Conservation (phyloP, 2,797 vertebrate species). For the Pangasius larnaudii region DNA sequence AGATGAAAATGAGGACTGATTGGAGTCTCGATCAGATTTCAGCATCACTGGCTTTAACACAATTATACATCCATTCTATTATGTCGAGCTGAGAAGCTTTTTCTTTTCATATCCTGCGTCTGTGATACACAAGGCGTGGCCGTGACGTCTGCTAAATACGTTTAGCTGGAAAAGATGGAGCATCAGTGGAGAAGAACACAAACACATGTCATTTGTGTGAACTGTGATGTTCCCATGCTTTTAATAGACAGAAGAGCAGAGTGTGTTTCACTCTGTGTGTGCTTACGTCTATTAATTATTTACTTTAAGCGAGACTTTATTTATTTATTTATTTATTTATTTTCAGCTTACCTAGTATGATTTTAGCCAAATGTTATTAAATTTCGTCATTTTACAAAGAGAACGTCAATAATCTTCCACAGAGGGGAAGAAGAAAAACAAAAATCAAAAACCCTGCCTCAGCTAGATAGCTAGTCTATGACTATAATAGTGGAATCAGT, state of each 20-base stretch:
- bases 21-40: constrained; percentile 67
- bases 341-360: background rate
- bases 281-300: background rate
- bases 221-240: background rate
- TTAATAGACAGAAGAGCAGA: background rate
- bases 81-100: constrained; percentile 40
- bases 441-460: background rate
- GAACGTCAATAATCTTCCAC: background rate
- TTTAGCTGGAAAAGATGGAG: background rate
- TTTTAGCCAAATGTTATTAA: background rate
- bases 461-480: background rate
- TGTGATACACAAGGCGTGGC: constrained; percentile 20
- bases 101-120: constrained; percentile 38
- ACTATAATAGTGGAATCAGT: background rate
- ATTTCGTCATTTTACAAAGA: background rate
- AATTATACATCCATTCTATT: constrained; percentile 65
- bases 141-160: background rate
- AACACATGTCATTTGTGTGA: background rate
- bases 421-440: background rate
- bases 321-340: background rate
- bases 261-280: background rate
- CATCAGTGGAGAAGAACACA: background rate
- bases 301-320: background rate
- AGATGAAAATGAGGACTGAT: constrained; percentile 65
- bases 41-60: constrained; percentile 62